A percentile compares a stretch with the other conserved stretches of the same genome.
Conservation (phyloP, 2,888 invertebrate species). For the Pinctada fucata region DNA sequence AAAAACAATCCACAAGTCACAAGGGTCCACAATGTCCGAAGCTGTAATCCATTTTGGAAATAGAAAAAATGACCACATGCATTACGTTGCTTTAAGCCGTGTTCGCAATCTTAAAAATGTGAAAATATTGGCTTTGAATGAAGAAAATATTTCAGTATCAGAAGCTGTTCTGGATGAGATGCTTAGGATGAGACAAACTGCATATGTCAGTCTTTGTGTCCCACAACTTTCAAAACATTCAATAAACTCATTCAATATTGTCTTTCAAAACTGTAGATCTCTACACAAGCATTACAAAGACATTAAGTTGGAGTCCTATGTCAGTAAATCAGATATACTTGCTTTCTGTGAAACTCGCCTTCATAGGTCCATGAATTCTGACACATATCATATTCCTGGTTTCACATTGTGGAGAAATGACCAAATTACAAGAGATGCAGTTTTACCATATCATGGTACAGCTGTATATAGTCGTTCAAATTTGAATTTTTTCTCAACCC, state of each 20-base stretch:
- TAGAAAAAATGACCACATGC: slow-evolving; percentile 38
- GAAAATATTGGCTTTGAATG: slow-evolving; percentile 33
- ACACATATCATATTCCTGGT: no score
- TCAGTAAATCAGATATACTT: neutral
- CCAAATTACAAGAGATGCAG: neutral
- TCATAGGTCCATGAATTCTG: no score
- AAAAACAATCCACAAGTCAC: slow-evolving; percentile 41
- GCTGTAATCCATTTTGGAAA: slow-evolving; percentile 38
- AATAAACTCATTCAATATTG: neutral
- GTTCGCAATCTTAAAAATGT: slow-evolving; percentile 23
- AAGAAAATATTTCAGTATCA: slow-evolving; percentile 23
- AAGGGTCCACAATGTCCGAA: slow-evolving; percentile 36
- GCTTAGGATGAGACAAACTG: slow-evolving; percentile 1
- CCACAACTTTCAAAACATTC: neutral
- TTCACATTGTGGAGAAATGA: no score
- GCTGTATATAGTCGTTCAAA: neutral
- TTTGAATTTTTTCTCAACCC: neutral
- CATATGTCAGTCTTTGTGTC: neutral
- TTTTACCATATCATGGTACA: neutral
- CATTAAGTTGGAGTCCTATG: neutral
- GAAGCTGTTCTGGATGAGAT: slow-evolving; percentile 25
- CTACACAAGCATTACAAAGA: slow-evolving; percentile 23
- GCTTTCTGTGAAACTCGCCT: neutral
- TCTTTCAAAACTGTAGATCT: slow-evolving; percentile 27
- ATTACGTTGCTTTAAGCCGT: slow-evolving; percentile 40